Conservation (phyloP, 2,113 vertebrate species). For the Sinocyclocheilus maitianheensis region DNA sequence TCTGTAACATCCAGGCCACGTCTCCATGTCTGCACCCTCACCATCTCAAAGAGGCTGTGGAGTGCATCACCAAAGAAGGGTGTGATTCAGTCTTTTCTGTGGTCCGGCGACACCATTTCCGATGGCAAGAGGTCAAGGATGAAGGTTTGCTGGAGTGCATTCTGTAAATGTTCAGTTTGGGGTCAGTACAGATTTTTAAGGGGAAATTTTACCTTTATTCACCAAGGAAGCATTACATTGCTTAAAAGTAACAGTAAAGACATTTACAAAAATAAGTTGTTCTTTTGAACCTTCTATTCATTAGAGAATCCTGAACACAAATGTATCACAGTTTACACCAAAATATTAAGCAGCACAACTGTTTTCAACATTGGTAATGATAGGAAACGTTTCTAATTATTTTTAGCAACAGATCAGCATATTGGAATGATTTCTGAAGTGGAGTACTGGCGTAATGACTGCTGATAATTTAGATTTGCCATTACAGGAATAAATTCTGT, state of each 20-base stretch:
- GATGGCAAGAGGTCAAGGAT: constrained; percentile 88
- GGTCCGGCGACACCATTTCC: constrained; percentile 89
- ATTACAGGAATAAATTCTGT: too few species aligned
- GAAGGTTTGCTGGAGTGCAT: constrained; percentile 71
- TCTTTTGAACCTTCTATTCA: too few species aligned
- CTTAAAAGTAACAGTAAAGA: background rate
- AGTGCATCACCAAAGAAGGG: constrained; percentile 70
- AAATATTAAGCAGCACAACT: too few species aligned
- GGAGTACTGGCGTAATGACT: background rate
- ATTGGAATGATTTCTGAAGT: background rate
- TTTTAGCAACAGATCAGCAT: background rate
- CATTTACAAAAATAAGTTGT: too few species aligned
- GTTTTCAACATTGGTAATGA: background rate
- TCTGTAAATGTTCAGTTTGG: background rate
- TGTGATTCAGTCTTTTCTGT: constrained; percentile 93
- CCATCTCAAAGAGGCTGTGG: constrained; percentile 84
- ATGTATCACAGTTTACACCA: background rate
- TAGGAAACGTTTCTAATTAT: background rate
- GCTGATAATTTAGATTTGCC: too few species aligned
- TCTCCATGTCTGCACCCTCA: constrained; percentile 92
- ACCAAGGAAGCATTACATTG: background rate
- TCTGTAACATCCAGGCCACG: constrained; percentile 95
- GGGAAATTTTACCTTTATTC: background rate
- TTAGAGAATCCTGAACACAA: background rate
- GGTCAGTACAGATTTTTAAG: too few species aligned